phyloP scores from a whole-genome alignment of 2,888 invertebrate species.

The Clepsis dumicolana region DNA sequence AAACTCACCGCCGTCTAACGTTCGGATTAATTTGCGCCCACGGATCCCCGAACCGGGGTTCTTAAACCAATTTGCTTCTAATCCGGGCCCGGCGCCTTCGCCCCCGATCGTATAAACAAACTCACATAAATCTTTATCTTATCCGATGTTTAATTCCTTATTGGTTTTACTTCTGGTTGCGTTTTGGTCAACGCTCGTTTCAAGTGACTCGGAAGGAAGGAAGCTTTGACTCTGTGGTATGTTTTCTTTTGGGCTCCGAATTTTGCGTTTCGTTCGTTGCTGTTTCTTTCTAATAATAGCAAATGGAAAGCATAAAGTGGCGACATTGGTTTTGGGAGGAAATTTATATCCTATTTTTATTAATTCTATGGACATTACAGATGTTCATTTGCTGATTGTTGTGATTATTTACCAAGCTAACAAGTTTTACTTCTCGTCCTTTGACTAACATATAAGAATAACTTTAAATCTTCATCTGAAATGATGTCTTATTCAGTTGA shows the following conservation, averaged over 20 bases:
- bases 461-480: too few species aligned
- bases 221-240: background rate
- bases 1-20: constrained; percentile 4
- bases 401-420: too few species aligned
- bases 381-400: too few species aligned
- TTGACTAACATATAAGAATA: too few species aligned
- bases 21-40: constrained; percentile 70
- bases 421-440: too few species aligned
- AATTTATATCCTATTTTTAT: too few species aligned
- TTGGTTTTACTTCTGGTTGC: constrained; percentile 20
- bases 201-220: background rate
- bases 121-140: constrained; percentile 44
- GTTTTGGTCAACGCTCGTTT: constrained; percentile 24
- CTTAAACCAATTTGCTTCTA: constrained; percentile 79
- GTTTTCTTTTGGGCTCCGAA: background rate
- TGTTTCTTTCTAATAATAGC: background rate
- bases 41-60: constrained; percentile 61
- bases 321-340: too few species aligned
- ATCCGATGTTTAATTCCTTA: constrained; percentile 42
- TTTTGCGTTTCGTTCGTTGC: too few species aligned
- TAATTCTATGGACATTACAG: too few species aligned
- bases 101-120: constrained; percentile 44
- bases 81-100: constrained; percentile 73
- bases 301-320: too few species aligned
- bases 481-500: background rate